Percentiles rank a stretch among this genome's conserved stretches.
Evolutionary conservation across 2,888 invertebrate genomes (phyloP).

Genomic region (Nomada hirtipes): DNA sequence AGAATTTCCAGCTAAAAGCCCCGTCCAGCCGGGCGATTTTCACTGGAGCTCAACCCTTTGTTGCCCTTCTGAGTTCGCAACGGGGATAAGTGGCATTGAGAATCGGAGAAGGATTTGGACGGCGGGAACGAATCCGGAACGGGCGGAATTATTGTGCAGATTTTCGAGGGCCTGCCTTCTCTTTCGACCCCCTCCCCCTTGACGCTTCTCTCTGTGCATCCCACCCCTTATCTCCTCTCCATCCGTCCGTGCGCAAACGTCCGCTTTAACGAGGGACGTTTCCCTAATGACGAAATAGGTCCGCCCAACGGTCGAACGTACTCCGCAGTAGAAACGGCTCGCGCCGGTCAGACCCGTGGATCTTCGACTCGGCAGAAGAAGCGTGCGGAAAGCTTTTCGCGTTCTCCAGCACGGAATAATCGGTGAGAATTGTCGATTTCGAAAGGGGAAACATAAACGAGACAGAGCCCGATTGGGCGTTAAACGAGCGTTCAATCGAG

Average conservation of each 20-base stretch:
- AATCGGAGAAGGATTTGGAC: conserved; percentile 67
- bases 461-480: conserved; percentile 62
- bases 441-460: not conserved
- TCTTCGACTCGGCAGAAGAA: not conserved
- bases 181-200: conserved; percentile 28
- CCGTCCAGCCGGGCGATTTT: not conserved
- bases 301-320: too few species aligned
- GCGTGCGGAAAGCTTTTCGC: not conserved
- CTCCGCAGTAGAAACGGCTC: too few species aligned
- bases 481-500: conserved; percentile 66
- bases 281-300: conserved; percentile 38
- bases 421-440: conserved; percentile 15
- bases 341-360: too few species aligned
- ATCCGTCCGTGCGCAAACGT: conserved; percentile 23
- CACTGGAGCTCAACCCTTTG: not conserved
- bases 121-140: conserved; percentile 50
- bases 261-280: conserved; percentile 36
- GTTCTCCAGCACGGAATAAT: conserved; percentile 25
- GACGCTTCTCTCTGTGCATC: not conserved
- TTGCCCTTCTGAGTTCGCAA: conserved; percentile 16
- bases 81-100: conserved; percentile 63
- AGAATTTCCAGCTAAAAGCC: conserved; percentile 16
- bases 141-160: conserved; percentile 65
- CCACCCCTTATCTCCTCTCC: not conserved
- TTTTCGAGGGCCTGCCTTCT: conserved; percentile 41